A percentile compares a stretch with the other conserved stretches of the same genome.
These are phyloP conservation scores for Athrips mouffetella DNA, from an alignment of 2,888 invertebrate species.

Conservation along the genomic window DNA sequence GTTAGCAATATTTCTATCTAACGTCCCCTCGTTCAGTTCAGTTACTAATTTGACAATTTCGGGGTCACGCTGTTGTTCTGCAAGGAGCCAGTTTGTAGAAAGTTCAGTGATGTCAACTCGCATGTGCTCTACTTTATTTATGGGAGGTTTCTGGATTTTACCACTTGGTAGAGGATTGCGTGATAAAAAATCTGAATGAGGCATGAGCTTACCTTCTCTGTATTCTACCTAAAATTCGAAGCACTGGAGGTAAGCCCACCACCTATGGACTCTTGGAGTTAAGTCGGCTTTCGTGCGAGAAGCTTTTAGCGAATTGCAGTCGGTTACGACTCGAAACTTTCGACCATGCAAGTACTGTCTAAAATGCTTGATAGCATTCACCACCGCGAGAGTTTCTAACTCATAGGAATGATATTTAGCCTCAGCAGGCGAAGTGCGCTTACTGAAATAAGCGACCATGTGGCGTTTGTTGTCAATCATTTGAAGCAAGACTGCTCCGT, in stretches of 20 bases:
- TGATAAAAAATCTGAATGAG: conserved; percentile 25
- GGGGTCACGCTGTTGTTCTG: conserved; percentile 22
- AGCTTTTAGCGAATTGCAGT: conserved; percentile 29
- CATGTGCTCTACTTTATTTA: too few relatives aligned
- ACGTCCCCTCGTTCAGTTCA: not conserved
- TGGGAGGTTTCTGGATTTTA: too few relatives aligned
- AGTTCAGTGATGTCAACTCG: conserved; percentile 20
- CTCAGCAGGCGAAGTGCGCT: conserved; percentile 14
- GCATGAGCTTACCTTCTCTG: conserved; percentile 22
- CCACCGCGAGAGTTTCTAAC: conserved; percentile 27
- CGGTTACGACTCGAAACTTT: conserved; percentile 27
- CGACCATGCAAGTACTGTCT: conserved; percentile 30
- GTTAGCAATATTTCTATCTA: too few relatives aligned
- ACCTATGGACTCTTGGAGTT: conserved; percentile 26
- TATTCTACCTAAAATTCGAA: conserved; percentile 28
- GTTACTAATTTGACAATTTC: not conserved
- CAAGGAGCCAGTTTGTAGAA: conserved; percentile 21
- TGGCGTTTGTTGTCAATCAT: not conserved
- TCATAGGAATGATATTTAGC: conserved; percentile 25
- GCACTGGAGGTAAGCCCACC: conserved; percentile 32
- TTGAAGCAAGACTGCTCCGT: conserved; percentile 25
- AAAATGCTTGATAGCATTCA: conserved; percentile 33
- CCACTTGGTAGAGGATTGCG: conserved; percentile 20
- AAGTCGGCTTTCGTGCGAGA: conserved; percentile 27
- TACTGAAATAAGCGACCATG: conserved; percentile 17